These are phyloP conservation scores for Megaceryle alcyon DNA, from an alignment of 2,797 vertebrate genomes.

Conservation along the genomic window DNA sequence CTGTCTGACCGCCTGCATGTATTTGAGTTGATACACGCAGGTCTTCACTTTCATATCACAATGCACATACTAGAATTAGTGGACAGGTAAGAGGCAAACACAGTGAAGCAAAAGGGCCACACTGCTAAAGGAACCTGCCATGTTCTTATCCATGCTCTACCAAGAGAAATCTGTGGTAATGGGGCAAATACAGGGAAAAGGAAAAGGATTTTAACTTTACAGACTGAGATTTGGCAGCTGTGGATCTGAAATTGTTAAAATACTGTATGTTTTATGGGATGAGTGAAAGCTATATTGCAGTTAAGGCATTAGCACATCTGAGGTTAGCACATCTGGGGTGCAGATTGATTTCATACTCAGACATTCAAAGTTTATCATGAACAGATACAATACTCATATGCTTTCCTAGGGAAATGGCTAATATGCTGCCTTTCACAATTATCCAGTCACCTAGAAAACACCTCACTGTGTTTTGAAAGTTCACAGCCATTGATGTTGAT, in stretches of 20 bases:
- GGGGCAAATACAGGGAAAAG: neutral
- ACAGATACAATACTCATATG: neutral
- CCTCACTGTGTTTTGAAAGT: neutral
- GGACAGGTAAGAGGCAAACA: neutral
- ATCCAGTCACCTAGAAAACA: neutral
- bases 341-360: neutral
- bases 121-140: neutral
- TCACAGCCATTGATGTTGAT: neutral
- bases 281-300: neutral
- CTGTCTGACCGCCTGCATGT: neutral
- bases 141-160: neutral
- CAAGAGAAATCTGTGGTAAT: neutral
- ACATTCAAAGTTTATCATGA: neutral
- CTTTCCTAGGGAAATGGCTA: neutral
- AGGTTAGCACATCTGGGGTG: neutral
- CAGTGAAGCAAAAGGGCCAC: neutral
- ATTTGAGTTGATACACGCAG: neutral
- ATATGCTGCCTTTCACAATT: neutral
- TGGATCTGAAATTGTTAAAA: neutral
- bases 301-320: neutral
- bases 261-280: neutral
- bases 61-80: rapidly evolving
- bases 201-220: neutral
- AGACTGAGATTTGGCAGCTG: neutral
- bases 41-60: neutral